These are phyloP conservation scores for Ceyx erithaca DNA, from an alignment of 2,797 vertebrate genomes.

Conservation along the genomic window DNA sequence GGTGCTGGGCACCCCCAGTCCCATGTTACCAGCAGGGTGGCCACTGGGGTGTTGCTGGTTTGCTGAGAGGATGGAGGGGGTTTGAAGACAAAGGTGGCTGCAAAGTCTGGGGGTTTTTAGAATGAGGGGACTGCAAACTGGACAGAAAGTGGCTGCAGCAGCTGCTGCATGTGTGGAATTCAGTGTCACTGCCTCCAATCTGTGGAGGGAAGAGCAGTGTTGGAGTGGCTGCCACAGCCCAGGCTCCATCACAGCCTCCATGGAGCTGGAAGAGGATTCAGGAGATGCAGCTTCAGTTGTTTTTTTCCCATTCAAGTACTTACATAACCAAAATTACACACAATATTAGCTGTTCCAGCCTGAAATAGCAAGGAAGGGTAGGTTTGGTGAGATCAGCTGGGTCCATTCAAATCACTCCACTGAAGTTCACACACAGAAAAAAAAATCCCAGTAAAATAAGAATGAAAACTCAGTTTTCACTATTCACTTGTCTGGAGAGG, in stretches of 20 bases:
- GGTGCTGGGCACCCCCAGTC: not conserved
- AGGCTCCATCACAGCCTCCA: conserved; percentile 20
- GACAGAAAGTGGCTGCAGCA: not conserved
- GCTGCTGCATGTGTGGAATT: not conserved
- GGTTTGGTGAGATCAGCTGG: not conserved
- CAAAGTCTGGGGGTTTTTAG: not conserved
- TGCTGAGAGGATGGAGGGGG: not conserved
- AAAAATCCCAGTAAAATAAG: not conserved
- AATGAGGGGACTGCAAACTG: not conserved
- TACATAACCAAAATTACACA: conserved; percentile 41
- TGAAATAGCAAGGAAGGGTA: not conserved
- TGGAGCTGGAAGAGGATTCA: conserved; percentile 27
- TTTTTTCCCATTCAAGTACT: conserved; percentile 39
- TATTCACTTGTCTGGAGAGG: not conserved
- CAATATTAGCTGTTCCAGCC: not conserved
- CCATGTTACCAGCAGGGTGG: not conserved
- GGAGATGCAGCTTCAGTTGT: conserved; percentile 27
- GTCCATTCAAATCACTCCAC: not conserved
- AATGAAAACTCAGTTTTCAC: not conserved
- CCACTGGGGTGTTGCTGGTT: not conserved
- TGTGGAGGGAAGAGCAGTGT: not conserved
- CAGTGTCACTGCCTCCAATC: not conserved
- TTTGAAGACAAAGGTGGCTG: not conserved
- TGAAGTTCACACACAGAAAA: not conserved
- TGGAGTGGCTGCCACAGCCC: not conserved